Evolutionary conservation across 1,140 invertebrate genomes (phyloP).

Genomic region (Argopecten irradians): DNA sequence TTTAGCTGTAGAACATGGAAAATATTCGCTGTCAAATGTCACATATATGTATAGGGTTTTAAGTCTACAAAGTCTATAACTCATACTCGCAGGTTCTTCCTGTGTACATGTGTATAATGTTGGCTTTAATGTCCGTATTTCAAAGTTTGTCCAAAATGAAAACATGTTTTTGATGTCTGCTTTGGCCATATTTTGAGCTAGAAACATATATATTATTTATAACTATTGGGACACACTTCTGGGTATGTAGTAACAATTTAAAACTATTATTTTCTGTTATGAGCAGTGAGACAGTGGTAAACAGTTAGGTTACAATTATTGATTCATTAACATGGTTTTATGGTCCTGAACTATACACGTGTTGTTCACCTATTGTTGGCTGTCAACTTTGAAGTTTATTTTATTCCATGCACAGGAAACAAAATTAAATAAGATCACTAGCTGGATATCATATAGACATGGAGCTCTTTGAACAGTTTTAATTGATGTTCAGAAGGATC

Average conservation of each 20-base stretch:
- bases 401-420: background rate
- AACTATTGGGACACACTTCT: background rate
- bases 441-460: background rate
- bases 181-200: too few relatives aligned
- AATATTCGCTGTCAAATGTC: too few relatives aligned
- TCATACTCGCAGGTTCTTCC: too few relatives aligned
- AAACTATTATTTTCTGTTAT: background rate
- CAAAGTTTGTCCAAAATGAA: background rate
- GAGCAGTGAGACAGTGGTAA: background rate
- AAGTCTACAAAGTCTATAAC: too few relatives aligned
- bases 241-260: background rate
- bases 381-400: background rate
- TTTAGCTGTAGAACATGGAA: too few relatives aligned
- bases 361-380: constrained; percentile 2
- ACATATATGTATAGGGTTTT: too few relatives aligned
- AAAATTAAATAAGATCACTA: background rate
- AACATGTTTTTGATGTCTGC: background rate
- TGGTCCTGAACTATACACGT: background rate
- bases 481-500: background rate
- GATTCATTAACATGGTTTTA: background rate
- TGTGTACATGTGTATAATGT: too few relatives aligned
- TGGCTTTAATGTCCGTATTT: too few relatives aligned
- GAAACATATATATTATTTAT: too few relatives aligned
- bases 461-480: background rate
- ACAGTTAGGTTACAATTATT: background rate